Percentiles rank a stretch among this genome's conserved stretches.
phyloP scores from a whole-genome alignment of 2,113 vertebrate genomes.

The Otis tarda region DNA sequence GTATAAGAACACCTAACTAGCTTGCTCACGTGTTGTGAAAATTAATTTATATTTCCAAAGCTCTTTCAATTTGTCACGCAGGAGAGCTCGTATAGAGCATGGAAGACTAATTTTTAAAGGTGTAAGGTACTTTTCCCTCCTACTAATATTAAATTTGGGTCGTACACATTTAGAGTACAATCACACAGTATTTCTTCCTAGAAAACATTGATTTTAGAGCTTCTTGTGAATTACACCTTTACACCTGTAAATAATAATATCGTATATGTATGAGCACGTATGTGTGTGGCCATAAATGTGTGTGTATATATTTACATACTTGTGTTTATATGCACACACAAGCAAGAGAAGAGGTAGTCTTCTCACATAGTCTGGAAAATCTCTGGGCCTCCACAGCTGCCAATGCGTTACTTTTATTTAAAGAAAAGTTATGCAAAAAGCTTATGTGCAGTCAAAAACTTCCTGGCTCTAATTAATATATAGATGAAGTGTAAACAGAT shows the following conservation, averaged over 20 bases:
- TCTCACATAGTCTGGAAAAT: constrained; percentile 39
- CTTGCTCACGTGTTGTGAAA: background rate
- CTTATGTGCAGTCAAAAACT: constrained; percentile 42
- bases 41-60: background rate
- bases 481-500: constrained; percentile 41
- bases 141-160: background rate
- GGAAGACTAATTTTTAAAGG: constrained; percentile 2
- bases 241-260: constrained; percentile 20
- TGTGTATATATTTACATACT: background rate
- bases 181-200: background rate
- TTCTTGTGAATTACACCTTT: background rate
- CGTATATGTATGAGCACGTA: background rate
- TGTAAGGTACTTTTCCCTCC: background rate
- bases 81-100: background rate
- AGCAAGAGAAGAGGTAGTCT: background rate
- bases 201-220: background rate
- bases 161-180: background rate
- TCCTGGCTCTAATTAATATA: constrained; percentile 40
- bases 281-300: background rate
- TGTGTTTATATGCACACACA: background rate
- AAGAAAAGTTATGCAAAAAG: background rate
- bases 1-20: background rate
- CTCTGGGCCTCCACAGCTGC: background rate
- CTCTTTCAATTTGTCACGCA: background rate
- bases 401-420: constrained; percentile 31